Conservation (phyloP, 2,888 invertebrate species). For the Trichopria drosophilae region DNA sequence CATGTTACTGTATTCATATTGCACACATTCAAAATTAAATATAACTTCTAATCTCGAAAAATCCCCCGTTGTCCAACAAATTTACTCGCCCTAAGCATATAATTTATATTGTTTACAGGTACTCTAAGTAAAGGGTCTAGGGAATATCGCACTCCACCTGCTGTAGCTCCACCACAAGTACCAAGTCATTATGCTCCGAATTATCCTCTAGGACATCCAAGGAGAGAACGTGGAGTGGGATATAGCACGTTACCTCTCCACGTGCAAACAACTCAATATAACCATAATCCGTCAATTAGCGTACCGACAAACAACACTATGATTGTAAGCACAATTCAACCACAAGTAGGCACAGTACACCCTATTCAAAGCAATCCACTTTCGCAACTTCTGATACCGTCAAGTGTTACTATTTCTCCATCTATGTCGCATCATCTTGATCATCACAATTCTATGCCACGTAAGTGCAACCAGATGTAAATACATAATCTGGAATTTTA, state of each 20-base stretch:
- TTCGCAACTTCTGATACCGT: constrained; percentile 68
- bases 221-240: constrained; percentile 75
- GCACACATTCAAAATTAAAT: too few species aligned
- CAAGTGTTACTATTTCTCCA: constrained; percentile 60
- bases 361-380: constrained; percentile 72
- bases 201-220: constrained; percentile 82
- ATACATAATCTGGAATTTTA: too few species aligned
- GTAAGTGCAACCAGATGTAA: too few species aligned
- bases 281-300: too few species aligned
- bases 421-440: constrained; percentile 64
- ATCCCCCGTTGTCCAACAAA: too few species aligned
- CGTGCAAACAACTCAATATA: constrained; percentile 49
- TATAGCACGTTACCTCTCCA: constrained; percentile 82
- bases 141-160: constrained; percentile 94
- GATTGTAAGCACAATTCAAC: constrained; percentile 60
- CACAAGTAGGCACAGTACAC: constrained; percentile 84
- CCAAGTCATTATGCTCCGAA: constrained; percentile 97
- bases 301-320: constrained; percentile 35
- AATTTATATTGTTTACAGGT: constrained; percentile 50
- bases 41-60: not conserved
- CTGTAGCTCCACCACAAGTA: constrained; percentile 93
- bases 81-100: not conserved
- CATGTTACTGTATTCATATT: too few species aligned
- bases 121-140: constrained; percentile 74
- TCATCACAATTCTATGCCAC: constrained; percentile 76